phyloP scores from a whole-genome alignment of 2,888 invertebrate species.

The Choristoneura rosaceana region DNA sequence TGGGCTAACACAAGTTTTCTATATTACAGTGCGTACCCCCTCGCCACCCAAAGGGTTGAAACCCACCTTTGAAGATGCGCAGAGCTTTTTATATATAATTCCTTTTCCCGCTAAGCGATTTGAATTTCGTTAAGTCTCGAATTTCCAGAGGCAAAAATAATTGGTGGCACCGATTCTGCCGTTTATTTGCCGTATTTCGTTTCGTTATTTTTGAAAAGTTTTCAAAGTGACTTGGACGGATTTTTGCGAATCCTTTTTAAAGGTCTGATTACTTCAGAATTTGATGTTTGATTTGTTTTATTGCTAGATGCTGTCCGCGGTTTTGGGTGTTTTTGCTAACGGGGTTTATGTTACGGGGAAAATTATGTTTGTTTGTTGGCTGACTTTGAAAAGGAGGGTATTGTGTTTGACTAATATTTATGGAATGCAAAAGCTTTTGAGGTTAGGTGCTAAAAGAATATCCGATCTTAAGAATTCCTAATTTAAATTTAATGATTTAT shows the following conservation, averaged over 20 bases:
- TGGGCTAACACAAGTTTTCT: constrained; percentile 86
- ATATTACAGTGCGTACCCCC: constrained; percentile 82
- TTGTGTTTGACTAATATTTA: too few relatives aligned
- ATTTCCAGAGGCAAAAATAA: constrained; percentile 82
- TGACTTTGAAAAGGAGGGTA: background rate
- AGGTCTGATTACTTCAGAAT: constrained; percentile 58
- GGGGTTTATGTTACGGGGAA: background rate
- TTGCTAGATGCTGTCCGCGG: constrained; percentile 44
- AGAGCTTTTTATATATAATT: constrained; percentile 82
- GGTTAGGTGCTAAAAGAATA: too few relatives aligned
- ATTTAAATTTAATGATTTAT: too few relatives aligned
- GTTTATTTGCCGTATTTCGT: constrained; percentile 57
- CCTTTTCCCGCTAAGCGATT: constrained; percentile 82
- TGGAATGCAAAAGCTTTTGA: too few relatives aligned
- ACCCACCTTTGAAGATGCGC: constrained; percentile 84
- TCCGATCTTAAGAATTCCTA: too few relatives aligned
- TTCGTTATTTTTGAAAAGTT: constrained; percentile 55
- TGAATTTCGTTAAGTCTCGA: constrained; percentile 84
- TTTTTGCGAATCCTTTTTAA: constrained; percentile 61
- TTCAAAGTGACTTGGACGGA: constrained; percentile 50
- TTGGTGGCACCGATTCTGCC: constrained; percentile 79
- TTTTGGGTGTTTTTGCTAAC: constrained; percentile 39
- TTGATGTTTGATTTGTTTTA: constrained; percentile 54
- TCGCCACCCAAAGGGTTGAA: constrained; percentile 72
- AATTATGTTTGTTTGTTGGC: background rate